Evolutionary conservation across 2,797 vertebrate species (phyloP), one percentile per base, ranked within the genome.

Genomic region (Chloroceryle inda): DNA sequence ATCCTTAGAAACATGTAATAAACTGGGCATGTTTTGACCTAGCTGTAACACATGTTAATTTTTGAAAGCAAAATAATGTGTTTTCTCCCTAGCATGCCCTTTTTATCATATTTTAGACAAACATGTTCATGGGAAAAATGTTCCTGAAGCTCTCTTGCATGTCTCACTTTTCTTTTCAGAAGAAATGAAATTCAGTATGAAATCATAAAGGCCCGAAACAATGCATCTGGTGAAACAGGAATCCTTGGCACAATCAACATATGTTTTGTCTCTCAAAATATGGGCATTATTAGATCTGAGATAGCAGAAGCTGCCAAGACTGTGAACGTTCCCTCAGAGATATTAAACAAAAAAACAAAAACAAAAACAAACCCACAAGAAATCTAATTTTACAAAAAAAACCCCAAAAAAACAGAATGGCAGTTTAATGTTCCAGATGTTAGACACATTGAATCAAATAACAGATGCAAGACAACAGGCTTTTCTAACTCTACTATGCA

Each of bases 371-470:
- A 38, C 47, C 58, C 37, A 81, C 55, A 68, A 94, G 62, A 97
- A 95, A 91, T 88, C 49, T 93, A 93, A 92, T 95, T 97, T 95
- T 85, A 87, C 44, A 94, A 97, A 97, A 96, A 96, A 74, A 62
- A 82, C 83, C 37, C 83, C 37, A 83, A 95, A 96, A 89, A 87
- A 86, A 88, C 17, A 62, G 67, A 92, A 86, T n/a, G 64, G 55
- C 44, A 83, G 81, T 91, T 95, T 92, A 95, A 94, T 71, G 52
- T 75, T 88, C 90, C 91, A 96, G 90, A 96, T 97, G 87, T 97
- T 93, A 88, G 77, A 84, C 27, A 63, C 53, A 61, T 84, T 94
- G 94, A 97, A 96, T 22, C n/a, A 77, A 95, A 74, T 63, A 94
- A 85, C 68, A 96, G 37, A 97, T 71, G 75, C 73, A 83, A 53